phyloP scores from a whole-genome alignment of 2,888 invertebrate species.

The Pseudoips prasinana region DNA sequence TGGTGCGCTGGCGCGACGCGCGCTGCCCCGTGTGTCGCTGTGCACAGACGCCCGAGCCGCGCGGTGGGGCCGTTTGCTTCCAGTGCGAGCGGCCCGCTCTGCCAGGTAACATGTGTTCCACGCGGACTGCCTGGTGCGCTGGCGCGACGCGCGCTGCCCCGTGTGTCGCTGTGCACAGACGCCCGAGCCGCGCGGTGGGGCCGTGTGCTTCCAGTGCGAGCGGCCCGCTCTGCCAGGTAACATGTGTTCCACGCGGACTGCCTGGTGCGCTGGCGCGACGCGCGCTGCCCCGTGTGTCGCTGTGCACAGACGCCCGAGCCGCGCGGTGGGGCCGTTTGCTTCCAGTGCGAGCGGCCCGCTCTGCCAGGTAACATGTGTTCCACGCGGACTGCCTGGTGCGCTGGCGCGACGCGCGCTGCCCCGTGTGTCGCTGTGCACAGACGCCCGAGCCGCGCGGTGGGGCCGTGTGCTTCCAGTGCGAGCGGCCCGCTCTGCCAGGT shows the following conservation, averaged over 20 bases:
- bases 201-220: neutral
- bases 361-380: neutral
- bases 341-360: neutral
- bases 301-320: conserved; percentile 7
- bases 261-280: conserved; percentile 9
- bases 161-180: neutral
- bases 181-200: conserved; percentile 69
- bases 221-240: neutral
- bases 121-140: conserved; percentile 1
- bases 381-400: neutral
- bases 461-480: neutral
- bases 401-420: neutral
- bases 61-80: neutral
- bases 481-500: neutral
- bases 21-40: conserved; percentile 4
- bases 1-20: neutral
- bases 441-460: neutral
- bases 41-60: conserved; percentile 8
- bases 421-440: neutral
- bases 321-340: neutral
- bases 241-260: neutral
- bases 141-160: neutral
- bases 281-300: conserved; percentile 5
- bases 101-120: neutral
- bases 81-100: neutral